These are phyloP conservation scores for Podocnemis expansa DNA, from an alignment of 2,113 vertebrate genomes.

Conservation along the genomic window DNA sequence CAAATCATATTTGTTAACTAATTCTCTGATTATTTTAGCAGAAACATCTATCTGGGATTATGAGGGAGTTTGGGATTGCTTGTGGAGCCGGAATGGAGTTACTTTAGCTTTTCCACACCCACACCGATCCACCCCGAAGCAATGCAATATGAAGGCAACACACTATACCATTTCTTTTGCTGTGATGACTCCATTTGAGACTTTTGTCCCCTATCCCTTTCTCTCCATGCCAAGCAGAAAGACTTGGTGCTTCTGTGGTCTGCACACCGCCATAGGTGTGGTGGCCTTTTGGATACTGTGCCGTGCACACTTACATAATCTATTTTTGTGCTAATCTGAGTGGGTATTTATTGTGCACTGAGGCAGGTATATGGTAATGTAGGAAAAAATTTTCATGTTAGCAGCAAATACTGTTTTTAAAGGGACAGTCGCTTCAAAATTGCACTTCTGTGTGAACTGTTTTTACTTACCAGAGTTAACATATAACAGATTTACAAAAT, in stretches of 20 bases:
- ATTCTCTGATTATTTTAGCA: conserved; percentile 20
- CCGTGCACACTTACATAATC: neutral
- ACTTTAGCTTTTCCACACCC: neutral
- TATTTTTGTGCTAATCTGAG: neutral
- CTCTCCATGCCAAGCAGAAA: neutral
- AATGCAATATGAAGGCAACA: neutral
- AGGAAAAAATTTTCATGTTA: conserved; percentile 31
- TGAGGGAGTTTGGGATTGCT: neutral
- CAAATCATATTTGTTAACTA: conserved; percentile 22
- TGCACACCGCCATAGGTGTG: accelerated
- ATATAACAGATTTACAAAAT: conserved; percentile 59
- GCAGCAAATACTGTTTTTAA: conserved; percentile 60
- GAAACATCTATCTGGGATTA: neutral
- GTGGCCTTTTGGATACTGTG: neutral
- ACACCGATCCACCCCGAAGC: neutral
- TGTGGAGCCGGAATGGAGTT: neutral
- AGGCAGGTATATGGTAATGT: conserved; percentile 2
- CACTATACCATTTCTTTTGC: neutral
- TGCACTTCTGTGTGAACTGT: conserved; percentile 43
- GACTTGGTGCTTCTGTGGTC: neutral
- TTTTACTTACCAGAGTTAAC: conserved; percentile 49
- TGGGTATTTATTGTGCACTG: conserved; percentile 3
- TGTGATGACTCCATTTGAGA: neutral
- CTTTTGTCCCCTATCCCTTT: neutral
- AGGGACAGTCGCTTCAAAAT: conserved; percentile 61